Base-by-base conservation (phyloP, 2,797 vertebrate genomes). In the Rhinatrema bivittatum region DNA sequence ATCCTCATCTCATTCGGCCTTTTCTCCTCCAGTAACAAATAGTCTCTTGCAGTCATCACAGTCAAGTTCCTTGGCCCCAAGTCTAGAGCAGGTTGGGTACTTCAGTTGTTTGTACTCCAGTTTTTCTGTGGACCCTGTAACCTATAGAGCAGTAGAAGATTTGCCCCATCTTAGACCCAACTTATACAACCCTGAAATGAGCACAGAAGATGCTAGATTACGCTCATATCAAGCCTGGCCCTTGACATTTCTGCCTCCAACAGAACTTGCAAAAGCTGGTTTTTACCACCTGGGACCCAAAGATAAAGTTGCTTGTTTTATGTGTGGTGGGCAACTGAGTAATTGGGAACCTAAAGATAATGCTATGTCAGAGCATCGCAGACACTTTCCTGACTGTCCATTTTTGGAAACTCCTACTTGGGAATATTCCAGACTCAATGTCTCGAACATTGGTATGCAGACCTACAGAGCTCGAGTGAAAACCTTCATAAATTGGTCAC, bases 301-400 rank as follows among this genome's bases (percentile, higher is more conserved):
- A 2, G 94, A 99, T 56, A 69, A 82, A 35, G 96, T 99, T 50
- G 90, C 89, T 38, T 99, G 96, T 58, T 99, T 98, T 67, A 84
- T 86, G 42, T 99, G 96, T 23, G 93, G 92, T 15, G 94, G 93
- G 33, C 92, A 89, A 46, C 72, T 98, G 20, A 91, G 82, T 75
- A 97, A 95, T 69, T 98, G 96, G 96, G 92, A 96, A 47, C 93
- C 94, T 1, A 93, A 97, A 10, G 96, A 99, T 66, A 81, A 91
- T 46, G 91, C 94, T 0, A 39, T 93, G 22, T 87, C 89, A 2
- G 94, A 99, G 57, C 96, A 99, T 59, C 85, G 87, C 41, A 89
- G 91, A 28, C 91, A 98, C 66, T 99, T 97, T 35, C 96, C 96
- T 10, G 86, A 76, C 55, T 99, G 96, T 46, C 82, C 81, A 3